phyloP scores from a whole-genome alignment of 2,113 vertebrate genomes.

The Boulengerochromis microlepis region DNA sequence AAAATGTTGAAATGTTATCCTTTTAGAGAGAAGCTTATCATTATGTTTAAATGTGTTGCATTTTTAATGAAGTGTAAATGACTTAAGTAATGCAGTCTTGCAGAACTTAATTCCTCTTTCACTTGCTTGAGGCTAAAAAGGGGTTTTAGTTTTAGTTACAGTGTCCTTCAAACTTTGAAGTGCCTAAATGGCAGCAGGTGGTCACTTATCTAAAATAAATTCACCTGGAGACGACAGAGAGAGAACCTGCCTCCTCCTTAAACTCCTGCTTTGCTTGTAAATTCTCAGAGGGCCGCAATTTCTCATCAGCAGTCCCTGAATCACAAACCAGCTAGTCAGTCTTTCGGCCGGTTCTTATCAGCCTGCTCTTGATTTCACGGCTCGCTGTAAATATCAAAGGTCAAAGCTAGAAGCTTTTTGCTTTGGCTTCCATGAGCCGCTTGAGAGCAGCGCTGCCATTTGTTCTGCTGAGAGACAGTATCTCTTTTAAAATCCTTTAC shows the following conservation, averaged over 20 bases:
- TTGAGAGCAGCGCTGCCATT: conserved; percentile 5
- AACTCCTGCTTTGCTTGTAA: conserved; percentile 24
- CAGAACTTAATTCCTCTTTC: background rate
- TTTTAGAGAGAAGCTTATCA: background rate
- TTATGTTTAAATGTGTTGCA: background rate
- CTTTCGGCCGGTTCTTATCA: conserved; percentile 20
- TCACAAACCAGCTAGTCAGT: conserved; percentile 18
- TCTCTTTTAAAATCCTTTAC: background rate
- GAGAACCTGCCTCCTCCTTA: background rate
- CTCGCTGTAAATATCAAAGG: conserved; percentile 35
- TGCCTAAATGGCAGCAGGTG: conserved; percentile 2
- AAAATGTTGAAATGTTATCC: background rate
- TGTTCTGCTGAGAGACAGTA: background rate
- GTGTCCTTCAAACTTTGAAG: background rate
- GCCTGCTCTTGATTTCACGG: conserved; percentile 9
- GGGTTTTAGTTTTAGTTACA: background rate
- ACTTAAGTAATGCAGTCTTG: background rate
- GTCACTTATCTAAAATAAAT: conserved; percentile 15
- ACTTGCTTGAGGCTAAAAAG: background rate
- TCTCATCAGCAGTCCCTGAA: background rate
- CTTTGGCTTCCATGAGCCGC: conserved; percentile 15
- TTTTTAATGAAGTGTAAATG: background rate
- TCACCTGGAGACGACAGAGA: background rate
- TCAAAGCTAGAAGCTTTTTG: conserved; percentile 51
- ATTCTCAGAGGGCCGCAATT: conserved; percentile 6